Conservation (phyloP, 2,113 vertebrate genomes). For the Nasalis larvatus region DNA sequence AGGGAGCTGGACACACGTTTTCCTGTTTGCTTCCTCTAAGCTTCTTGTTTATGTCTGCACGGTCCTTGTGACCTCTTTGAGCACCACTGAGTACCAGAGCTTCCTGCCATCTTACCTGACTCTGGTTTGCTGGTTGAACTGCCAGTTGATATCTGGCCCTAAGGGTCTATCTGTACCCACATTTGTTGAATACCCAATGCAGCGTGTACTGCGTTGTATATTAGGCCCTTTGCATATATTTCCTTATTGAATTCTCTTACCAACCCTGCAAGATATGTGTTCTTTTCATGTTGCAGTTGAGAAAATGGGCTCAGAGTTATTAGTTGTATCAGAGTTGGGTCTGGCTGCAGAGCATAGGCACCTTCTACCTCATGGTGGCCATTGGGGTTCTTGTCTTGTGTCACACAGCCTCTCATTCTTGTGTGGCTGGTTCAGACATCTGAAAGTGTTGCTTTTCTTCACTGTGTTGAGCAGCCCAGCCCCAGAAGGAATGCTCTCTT, state of each 20-base stretch:
- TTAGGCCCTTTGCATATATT: background rate
- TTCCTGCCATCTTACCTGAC: background rate
- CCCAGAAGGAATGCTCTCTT: background rate
- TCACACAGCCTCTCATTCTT: rapidly evolving
- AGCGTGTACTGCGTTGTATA: too few species aligned
- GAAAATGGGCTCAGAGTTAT: background rate
- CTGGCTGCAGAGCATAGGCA: background rate
- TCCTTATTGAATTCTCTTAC: background rate
- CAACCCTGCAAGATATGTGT: background rate
- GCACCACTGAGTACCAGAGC: background rate
- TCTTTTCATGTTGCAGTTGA: background rate
- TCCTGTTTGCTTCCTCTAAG: background rate
- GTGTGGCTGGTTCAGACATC: background rate
- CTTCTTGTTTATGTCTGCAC: background rate
- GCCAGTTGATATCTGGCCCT: background rate
- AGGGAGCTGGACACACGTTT: background rate
- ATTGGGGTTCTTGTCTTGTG: background rate
- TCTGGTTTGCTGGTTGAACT: background rate
- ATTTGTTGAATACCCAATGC: background rate
- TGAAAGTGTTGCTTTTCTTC: background rate
- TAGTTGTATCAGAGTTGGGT: too few species aligned
- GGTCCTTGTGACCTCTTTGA: background rate
- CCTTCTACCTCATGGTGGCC: background rate
- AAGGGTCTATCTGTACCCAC: background rate
- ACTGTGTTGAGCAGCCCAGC: background rate